These are phyloP conservation scores for Atherinomorus stipes DNA, from an alignment of 2,113 vertebrate species.

Conservation along the genomic window DNA sequence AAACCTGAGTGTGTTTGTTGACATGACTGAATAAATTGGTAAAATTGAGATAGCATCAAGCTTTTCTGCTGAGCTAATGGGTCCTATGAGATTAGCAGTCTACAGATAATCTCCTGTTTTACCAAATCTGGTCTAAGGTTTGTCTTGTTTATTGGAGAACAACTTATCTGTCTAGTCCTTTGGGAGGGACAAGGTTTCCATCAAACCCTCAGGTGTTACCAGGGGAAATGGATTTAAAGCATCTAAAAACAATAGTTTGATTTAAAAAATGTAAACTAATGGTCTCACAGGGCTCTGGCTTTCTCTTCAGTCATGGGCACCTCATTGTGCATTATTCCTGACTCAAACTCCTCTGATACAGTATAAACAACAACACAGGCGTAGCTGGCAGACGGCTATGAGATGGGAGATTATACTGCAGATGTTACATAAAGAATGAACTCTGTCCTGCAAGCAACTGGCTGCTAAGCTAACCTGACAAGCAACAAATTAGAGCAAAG, in stretches of 20 bases:
- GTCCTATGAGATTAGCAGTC: neutral
- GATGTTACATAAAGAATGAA: slow-evolving; percentile 6
- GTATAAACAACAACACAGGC: neutral
- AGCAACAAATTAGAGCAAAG: neutral
- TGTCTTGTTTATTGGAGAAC: neutral
- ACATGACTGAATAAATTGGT: too few species aligned
- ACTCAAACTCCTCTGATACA: neutral
- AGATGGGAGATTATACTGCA: neutral
- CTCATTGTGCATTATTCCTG: neutral
- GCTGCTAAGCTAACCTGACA: neutral
- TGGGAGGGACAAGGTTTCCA: neutral
- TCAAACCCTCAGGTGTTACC: neutral
- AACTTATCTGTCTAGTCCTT: neutral
- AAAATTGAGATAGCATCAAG: too few species aligned
- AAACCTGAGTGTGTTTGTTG: too few species aligned
- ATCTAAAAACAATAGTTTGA: neutral
- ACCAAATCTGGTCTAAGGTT: neutral
- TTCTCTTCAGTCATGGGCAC: neutral
- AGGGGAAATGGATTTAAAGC: neutral
- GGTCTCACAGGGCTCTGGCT: too few species aligned
- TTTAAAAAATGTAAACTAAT: too few species aligned
- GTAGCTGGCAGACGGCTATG: neutral
- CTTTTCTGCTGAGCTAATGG: neutral
- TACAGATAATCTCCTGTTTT: neutral
- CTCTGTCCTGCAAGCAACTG: slow-evolving; percentile 4